A percentile compares a stretch with the other conserved stretches of the same genome.
Conservation (phyloP, 2,797 vertebrate species). For the Helostoma temminkii region DNA sequence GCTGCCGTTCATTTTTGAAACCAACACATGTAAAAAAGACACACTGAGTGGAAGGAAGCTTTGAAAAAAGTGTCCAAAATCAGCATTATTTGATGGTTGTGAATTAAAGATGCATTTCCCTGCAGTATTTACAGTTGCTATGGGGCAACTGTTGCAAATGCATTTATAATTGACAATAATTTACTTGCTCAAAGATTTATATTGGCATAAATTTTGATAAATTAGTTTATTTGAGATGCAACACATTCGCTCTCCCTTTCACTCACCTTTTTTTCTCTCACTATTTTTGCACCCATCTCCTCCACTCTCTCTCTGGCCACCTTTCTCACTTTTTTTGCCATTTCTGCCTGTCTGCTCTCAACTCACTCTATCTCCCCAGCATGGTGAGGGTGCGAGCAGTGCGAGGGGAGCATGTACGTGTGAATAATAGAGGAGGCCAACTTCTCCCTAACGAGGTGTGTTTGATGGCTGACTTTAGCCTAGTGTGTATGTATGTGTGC, state of each 20-base stretch:
- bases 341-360: constrained; percentile 52
- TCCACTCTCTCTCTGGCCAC: constrained; percentile 43
- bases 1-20: constrained; percentile 34
- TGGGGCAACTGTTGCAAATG: constrained; percentile 15
- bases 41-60: background rate
- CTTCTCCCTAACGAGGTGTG: constrained; percentile 74
- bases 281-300: constrained; percentile 63
- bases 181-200: constrained; percentile 49
- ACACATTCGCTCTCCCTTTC: constrained; percentile 16
- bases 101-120: constrained; percentile 21
- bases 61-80: background rate
- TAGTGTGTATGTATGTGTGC: constrained; percentile 26
- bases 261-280: constrained; percentile 38
- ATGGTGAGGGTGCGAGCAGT: constrained; percentile 40
- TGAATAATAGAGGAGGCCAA: constrained; percentile 77
- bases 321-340: constrained; percentile 43
- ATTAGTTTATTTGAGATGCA: constrained; percentile 55
- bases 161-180: constrained; percentile 54
- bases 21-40: constrained; percentile 23
- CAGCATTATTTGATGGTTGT: background rate
- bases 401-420: constrained; percentile 59
- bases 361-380: constrained; percentile 52
- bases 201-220: constrained; percentile 50
- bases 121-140: constrained; percentile 40
- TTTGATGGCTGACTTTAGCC: constrained; percentile 69